Base-by-base conservation (phyloP, 2,797 vertebrate genomes). In the Numenius phaeopus region DNA sequence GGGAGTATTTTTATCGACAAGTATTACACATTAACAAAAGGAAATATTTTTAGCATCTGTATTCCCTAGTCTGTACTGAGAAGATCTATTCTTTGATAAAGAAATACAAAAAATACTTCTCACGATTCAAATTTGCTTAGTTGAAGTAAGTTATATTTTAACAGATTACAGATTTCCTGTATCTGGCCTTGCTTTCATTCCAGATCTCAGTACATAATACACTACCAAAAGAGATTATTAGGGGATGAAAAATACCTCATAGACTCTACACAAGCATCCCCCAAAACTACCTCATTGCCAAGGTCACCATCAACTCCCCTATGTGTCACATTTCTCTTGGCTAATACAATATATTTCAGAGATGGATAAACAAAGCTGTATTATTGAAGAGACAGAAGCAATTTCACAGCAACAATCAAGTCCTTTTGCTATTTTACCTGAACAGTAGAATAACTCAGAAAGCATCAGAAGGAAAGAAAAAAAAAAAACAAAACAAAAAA, bases 231-330 rank as follows among this genome's bases (percentile, higher is more conserved):
- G 7, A 59, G 14, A 49, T 52, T 9, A n/a, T 55, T 0, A 59
- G 14, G 11, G 26, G 19, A 26, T 30, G 8, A 11, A 75, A 83
- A 84, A 34, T 27, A 9, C 11, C 29, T 49, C 34, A 15, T 3
- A 54, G 24, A 46, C 8, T 34, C 52, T 49, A 64, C 14, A 37
- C 17, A 40, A 75, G n/a, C 8, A 1, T 5, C 1, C 7, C 61
- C 44, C 55, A 42, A 84, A 71, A 49, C 3, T 14, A 46, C 62
- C n/a, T 39, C 44, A 23, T 0, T 44, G 39, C 27, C 78, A 54
- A 34, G 21, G 32, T 24, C 90, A 58, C 4, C 39, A 17, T 2
- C 3, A 1, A 26, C 39, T 73, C 17, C 2, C 8, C 4, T 0
- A 15, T 0, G 17, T 8, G 12, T n/a, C 49, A 34, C 37, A 4